These are phyloP conservation scores for Zaprionus lineosus DNA, from an alignment of 2,888 invertebrate genomes.

Conservation along the genomic window DNA sequence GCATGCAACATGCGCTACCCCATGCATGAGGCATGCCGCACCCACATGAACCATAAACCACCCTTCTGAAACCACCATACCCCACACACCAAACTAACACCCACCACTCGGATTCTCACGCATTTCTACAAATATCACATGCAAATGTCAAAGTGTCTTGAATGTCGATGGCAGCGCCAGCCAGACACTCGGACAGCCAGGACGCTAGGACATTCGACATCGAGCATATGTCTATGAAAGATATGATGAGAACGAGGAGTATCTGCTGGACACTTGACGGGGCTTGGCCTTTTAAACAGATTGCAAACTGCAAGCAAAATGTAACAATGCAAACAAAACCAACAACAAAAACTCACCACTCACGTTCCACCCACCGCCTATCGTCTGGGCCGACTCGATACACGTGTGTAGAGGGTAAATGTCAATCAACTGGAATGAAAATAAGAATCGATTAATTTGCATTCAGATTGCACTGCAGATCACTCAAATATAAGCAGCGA, in stretches of 20 bases:
- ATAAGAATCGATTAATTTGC: no score
- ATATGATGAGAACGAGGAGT: slow-evolving; percentile 48
- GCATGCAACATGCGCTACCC: slow-evolving; percentile 77
- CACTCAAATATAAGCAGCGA: no score
- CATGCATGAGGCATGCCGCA: slow-evolving; percentile 63
- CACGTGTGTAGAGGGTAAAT: no score
- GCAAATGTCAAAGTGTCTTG: slow-evolving; percentile 59
- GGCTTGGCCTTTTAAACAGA: slow-evolving; percentile 35
- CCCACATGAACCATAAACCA: not conserved
- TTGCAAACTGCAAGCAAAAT: slow-evolving; percentile 48
- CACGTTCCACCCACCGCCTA: slow-evolving; percentile 39
- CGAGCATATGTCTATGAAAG: slow-evolving; percentile 10
- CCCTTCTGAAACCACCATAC: no score
- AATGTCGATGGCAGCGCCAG: slow-evolving; percentile 65
- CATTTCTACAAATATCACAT: slow-evolving; percentile 58
- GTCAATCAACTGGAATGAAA: no score
- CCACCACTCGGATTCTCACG: slow-evolving; percentile 4
- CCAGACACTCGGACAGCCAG: slow-evolving; percentile 41
- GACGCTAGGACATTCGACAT: slow-evolving; percentile 17
- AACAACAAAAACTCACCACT: slow-evolving; percentile 57
- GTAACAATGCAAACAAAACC: slow-evolving; percentile 39
- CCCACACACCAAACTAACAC: not conserved
- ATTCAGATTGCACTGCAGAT: no score
- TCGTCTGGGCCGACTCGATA: slow-evolving; percentile 10
- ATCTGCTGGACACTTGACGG: slow-evolving; percentile 20